Conservation (phyloP, 2,113 vertebrate genomes). For the Microtus ochrogaster region DNA sequence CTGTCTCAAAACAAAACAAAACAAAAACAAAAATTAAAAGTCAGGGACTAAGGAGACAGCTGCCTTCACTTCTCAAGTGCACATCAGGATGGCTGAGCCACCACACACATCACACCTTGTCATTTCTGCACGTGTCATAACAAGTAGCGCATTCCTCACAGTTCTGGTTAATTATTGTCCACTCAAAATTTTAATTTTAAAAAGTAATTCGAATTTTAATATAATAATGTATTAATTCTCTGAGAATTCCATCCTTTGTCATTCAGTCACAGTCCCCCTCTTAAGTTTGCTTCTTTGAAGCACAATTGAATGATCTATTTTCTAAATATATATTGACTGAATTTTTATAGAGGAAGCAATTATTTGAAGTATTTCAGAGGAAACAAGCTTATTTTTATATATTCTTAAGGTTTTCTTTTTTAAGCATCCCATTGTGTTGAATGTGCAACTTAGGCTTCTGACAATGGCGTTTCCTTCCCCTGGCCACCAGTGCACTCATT, state of each 20-base stretch:
- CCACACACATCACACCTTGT: not conserved
- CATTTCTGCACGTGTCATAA: constrained; percentile 5
- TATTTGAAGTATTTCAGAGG: constrained; percentile 54
- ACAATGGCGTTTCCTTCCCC: constrained; percentile 75
- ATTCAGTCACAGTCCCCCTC: not conserved
- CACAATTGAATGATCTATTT: not conserved
- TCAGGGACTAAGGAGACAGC: not conserved
- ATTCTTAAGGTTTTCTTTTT: constrained; percentile 61
- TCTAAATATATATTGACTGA: constrained; percentile 13
- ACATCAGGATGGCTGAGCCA: not conserved
- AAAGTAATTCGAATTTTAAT: not conserved
- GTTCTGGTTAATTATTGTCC: not conserved
- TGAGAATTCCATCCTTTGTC: not conserved
- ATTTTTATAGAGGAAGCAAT: constrained; percentile 50
- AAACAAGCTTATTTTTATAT: constrained; percentile 65
- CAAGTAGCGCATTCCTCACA: not conserved
- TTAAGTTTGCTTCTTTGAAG: not conserved
- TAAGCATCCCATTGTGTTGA: constrained; percentile 71
- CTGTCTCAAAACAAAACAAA: not conserved
- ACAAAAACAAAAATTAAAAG: not conserved
- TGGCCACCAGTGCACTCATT: constrained; percentile 54
- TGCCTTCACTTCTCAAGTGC: not conserved
- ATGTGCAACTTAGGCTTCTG: constrained; percentile 39
- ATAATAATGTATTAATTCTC: not conserved
- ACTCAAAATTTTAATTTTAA: not conserved